phyloP scores from a whole-genome alignment of 2,797 vertebrate genomes.

The Heliangelus exortis region DNA sequence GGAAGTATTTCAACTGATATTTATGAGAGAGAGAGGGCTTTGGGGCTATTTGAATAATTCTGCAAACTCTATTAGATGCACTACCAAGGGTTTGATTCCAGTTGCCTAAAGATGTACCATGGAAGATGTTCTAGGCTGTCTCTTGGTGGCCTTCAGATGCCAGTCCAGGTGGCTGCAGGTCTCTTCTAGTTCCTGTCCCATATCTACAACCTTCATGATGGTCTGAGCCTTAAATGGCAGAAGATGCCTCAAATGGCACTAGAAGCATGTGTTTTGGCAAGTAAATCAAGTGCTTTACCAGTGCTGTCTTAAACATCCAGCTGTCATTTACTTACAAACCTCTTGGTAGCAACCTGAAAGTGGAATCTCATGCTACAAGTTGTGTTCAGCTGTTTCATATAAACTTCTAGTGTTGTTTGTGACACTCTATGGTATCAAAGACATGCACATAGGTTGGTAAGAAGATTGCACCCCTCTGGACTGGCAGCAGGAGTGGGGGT shows the following conservation, averaged over 20 bases:
- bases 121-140: not conserved
- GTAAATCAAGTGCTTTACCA: not conserved
- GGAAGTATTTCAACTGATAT: not conserved
- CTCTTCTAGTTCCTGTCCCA: not conserved
- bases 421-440: not conserved
- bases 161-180: not conserved
- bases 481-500: not conserved
- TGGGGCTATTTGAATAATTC: not conserved
- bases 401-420: not conserved
- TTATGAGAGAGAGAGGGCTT: not conserved
- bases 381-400: not conserved
- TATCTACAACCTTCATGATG: not conserved
- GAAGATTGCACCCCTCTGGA: not conserved
- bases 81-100: rapidly evolving
- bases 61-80: not conserved
- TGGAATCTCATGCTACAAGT: not conserved
- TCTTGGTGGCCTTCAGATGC: not conserved
- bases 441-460: rapidly evolving
- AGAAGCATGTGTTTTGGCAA: not conserved
- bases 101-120: not conserved
- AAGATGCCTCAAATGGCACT: not conserved
- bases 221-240: not conserved
- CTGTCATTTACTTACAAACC: not conserved
- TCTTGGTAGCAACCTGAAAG: not conserved
- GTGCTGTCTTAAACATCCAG: not conserved